phyloP scores from a whole-genome alignment of 2,888 invertebrate genomes.

The Acleris laterana region DNA sequence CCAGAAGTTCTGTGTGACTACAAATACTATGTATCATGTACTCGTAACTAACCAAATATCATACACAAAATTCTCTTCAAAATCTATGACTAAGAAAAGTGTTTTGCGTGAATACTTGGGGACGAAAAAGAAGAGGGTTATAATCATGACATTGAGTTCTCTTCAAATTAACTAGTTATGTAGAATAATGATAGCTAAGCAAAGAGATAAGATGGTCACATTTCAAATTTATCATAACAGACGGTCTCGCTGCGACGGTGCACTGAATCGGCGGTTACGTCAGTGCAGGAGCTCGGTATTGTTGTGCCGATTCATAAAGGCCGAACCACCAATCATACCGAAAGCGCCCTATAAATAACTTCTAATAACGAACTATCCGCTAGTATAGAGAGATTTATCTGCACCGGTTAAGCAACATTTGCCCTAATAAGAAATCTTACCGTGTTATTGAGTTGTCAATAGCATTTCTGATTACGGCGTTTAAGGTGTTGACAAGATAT shows the following conservation, averaged over 20 bases:
- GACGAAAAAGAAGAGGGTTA: no score
- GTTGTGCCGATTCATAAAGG: conserved; percentile 42
- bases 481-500: conserved; percentile 7
- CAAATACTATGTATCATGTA: no score
- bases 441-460: conserved; percentile 5
- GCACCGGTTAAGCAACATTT: conserved; percentile 9
- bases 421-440: conserved; percentile 7
- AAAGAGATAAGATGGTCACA: no score
- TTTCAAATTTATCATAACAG: conserved; percentile 12
- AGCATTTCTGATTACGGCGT: conserved; percentile 7
- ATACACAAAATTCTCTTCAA: no score
- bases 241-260: conserved; percentile 1
- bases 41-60: no score
- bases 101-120: no score
- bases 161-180: no score
- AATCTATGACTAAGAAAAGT: no score
- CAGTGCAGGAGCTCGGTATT: conserved; percentile 29
- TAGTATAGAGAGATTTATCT: conserved; percentile 7
- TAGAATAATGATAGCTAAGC: no score
- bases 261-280: conserved; percentile 24
- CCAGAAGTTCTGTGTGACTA: no score
- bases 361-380: conserved; percentile 10
- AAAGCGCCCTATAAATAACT: conserved; percentile 56
- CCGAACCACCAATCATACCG: conserved; percentile 59
- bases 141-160: no score